Evolutionary conservation across 2,888 invertebrate genomes (phyloP).

Genomic region (Mimachlamys varia): DNA sequence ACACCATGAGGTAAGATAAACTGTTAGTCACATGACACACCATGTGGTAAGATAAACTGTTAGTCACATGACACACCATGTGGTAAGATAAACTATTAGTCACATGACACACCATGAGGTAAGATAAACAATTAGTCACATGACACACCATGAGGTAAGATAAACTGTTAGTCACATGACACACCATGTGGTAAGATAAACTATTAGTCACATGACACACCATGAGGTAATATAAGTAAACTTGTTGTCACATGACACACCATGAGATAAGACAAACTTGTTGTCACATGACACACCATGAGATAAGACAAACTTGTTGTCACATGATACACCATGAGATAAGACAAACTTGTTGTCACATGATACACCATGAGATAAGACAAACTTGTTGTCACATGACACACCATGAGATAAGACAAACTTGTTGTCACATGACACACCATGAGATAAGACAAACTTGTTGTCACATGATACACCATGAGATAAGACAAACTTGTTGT

Average conservation of each 20-base stretch:
- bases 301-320: conserved; percentile 82
- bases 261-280: conserved; percentile 87
- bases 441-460: conserved; percentile 87
- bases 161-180: not conserved
- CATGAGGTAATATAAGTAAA: too few species aligned
- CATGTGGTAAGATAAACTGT: too few species aligned
- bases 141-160: conserved; percentile 89
- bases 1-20: conserved; percentile 86
- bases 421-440: conserved; percentile 79
- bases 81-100: too few species aligned
- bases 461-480: conserved; percentile 86
- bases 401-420: conserved; percentile 91
- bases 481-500: too few species aligned
- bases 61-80: conserved; percentile 86
- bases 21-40: too few species aligned
- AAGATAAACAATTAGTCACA: conserved; percentile 52
- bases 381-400: too few species aligned
- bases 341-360: too few species aligned
- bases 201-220: too few species aligned
- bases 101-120: conserved; percentile 91
- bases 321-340: conserved; percentile 88
- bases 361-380: too few species aligned
- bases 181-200: too few species aligned
- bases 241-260: too few species aligned
- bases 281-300: conserved; percentile 86